Evolutionary conservation across 2,113 vertebrate genomes (phyloP).

Genomic region (Colaptes auratus): DNA sequence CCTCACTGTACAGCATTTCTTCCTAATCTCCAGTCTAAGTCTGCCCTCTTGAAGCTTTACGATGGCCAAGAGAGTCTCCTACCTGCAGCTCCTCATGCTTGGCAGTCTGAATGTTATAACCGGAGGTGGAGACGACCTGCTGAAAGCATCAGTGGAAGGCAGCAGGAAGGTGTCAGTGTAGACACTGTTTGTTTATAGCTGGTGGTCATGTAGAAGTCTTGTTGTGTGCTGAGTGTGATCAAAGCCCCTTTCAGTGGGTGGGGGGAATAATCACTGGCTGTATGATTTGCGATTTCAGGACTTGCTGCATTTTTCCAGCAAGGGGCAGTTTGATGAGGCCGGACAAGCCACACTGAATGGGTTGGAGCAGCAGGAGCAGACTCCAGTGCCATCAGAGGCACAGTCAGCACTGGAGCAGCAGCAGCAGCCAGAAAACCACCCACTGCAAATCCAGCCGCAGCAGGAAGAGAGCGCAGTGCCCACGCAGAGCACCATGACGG

Average conservation of each 20-base stretch:
- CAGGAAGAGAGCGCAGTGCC: constrained; percentile 73
- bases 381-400: constrained; percentile 70
- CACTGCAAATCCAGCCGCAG: constrained; percentile 78
- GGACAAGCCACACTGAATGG: constrained; percentile 82
- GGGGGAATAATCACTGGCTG: constrained; percentile 54
- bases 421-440: constrained; percentile 68
- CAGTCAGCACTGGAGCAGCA: constrained; percentile 68
- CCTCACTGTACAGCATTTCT: too few species aligned
- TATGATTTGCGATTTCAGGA: constrained; percentile 82
- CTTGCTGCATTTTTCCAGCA: constrained; percentile 85
- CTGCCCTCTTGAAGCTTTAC: too few species aligned
- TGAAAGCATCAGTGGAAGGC: not conserved
- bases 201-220: not conserved
- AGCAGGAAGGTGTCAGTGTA: not conserved
- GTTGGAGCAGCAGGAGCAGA: constrained; percentile 82
- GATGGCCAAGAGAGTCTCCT: not conserved
- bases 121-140: not conserved
- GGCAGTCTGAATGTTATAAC: not conserved
- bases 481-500: constrained; percentile 81
- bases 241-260: constrained; percentile 12
- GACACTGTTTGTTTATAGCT: not conserved
- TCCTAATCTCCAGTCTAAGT: too few species aligned
- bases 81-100: not conserved
- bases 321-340: constrained; percentile 83
- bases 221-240: not conserved